Evolutionary conservation across 2,797 vertebrate genomes (phyloP).

Genomic region (Fundulus diaphanus): DNA sequence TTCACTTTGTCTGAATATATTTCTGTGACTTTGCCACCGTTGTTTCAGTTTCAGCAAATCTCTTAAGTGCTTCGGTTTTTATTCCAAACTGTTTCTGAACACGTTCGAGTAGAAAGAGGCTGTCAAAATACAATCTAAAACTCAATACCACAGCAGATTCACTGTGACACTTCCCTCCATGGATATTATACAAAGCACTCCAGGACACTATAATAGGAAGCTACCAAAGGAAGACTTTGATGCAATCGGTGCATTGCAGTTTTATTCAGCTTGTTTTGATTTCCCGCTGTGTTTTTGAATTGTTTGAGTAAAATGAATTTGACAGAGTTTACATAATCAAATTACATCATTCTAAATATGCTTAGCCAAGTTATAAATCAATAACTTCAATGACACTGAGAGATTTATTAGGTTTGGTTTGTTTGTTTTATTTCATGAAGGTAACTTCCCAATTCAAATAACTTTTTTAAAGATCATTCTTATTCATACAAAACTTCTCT

Average conservation of each 20-base stretch:
- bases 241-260: slow-evolving; percentile 14
- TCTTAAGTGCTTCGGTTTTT: slow-evolving; percentile 10
- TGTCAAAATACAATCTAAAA: slow-evolving; percentile 25
- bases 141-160: slow-evolving; percentile 21
- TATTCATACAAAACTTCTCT: too few relatives aligned
- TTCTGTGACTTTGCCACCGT: not conserved
- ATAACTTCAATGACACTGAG: not conserved
- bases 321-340: not conserved
- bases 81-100: slow-evolving; percentile 12
- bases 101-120: slow-evolving; percentile 19
- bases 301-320: slow-evolving; percentile 6
- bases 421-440: not conserved
- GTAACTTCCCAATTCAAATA: too few relatives aligned
- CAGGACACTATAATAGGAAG: slow-evolving; percentile 15
- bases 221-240: slow-evolving; percentile 16
- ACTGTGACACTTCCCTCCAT: slow-evolving; percentile 15
- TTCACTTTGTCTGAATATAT: not conserved
- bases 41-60: slow-evolving; percentile 1
- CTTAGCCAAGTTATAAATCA: not conserved
- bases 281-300: not conserved
- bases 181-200: slow-evolving; percentile 21
- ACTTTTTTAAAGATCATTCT: too few relatives aligned
- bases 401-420: not conserved
- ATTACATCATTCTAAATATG: not conserved
- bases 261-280: slow-evolving; percentile 19